A percentile compares a stretch with the other conserved stretches of the same genome.
phyloP scores from a whole-genome alignment of 2,113 vertebrate species.

The Scolopax mira region DNA sequence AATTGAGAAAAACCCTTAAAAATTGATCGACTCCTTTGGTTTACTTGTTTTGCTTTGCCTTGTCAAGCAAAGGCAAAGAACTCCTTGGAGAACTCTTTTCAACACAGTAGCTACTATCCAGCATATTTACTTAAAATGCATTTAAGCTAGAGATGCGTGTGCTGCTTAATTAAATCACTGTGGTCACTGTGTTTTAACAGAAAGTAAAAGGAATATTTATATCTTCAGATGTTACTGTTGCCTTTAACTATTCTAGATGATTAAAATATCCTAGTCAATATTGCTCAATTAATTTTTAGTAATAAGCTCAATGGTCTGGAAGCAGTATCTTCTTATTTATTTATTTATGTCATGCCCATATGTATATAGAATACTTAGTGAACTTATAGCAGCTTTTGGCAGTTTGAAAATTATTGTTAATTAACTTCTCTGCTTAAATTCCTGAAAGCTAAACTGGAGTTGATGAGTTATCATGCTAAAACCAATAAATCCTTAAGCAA shows the following conservation, averaged over 20 bases:
- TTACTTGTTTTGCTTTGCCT: neutral
- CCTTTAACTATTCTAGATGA: conserved; percentile 56
- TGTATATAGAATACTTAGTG: neutral
- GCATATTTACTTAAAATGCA: neutral
- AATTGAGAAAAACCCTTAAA: neutral
- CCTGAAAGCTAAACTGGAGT: conserved; percentile 52
- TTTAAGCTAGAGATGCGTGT: neutral
- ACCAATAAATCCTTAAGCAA: conserved; percentile 63
- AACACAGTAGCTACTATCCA: neutral
- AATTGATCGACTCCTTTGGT: neutral
- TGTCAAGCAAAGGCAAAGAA: neutral
- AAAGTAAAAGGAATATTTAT: conserved; percentile 46
- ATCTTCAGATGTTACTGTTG: conserved; percentile 19
- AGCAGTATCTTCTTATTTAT: conserved; percentile 23
- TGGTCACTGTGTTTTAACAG: conserved; percentile 34
- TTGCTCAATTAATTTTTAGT: conserved; percentile 65
- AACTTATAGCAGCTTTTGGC: conserved; percentile 27
- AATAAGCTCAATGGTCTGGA: conserved; percentile 55
- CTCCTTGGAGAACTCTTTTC: neutral
- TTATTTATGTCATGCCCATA: neutral
- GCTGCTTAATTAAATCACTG: conserved; percentile 30
- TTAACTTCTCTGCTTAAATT: conserved; percentile 70
- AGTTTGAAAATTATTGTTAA: conserved; percentile 67
- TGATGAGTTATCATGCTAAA: conserved; percentile 57
- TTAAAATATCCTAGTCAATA: conserved; percentile 66